Percentiles rank a stretch among this genome's conserved stretches.
These are phyloP conservation scores for Bryconaethiops microstoma DNA, from an alignment of 2,797 vertebrate species.

Conservation along the genomic window DNA sequence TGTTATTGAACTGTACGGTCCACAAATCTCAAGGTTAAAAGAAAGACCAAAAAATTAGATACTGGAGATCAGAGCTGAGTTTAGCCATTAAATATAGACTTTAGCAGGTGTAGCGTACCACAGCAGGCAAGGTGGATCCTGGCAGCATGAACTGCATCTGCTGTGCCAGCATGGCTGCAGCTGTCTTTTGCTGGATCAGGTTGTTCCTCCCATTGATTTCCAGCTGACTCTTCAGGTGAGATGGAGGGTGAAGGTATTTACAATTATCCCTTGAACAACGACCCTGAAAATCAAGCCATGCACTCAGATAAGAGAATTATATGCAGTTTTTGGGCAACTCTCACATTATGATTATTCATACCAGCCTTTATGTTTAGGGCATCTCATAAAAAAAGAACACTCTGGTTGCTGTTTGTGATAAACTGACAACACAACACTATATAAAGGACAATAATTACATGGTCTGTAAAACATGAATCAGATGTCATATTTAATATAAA, in stretches of 20 bases:
- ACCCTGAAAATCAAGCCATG: slow-evolving; percentile 76
- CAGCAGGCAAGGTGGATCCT: slow-evolving; percentile 88
- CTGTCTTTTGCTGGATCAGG: slow-evolving; percentile 98
- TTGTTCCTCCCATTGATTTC: slow-evolving; percentile 99
- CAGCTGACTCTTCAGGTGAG: slow-evolving; percentile 97
- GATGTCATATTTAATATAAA: not conserved
- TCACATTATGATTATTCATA: not conserved
- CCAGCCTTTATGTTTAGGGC: not conserved
- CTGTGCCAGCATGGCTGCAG: slow-evolving; percentile 95
- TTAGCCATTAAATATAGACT: not conserved
- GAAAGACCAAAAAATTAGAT: not conserved
- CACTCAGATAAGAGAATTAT: not conserved
- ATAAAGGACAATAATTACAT: not conserved
- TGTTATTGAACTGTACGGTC: not conserved
- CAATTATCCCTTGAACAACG: slow-evolving; percentile 98
- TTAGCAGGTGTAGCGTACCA: slow-evolving; percentile 79
- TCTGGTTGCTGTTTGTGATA: not conserved
- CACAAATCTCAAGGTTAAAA: not conserved
- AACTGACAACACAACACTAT: not conserved
- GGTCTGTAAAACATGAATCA: not conserved
- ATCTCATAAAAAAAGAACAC: not conserved
- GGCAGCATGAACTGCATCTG: slow-evolving; percentile 99
- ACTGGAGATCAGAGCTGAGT: not conserved
- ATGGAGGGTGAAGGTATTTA: slow-evolving; percentile 99
- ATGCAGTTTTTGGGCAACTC: not conserved